A percentile compares a stretch with the other conserved stretches of the same genome.
These are phyloP conservation scores for Brienomyrus brachyistius DNA, from an alignment of 2,113 vertebrate genomes.

Conservation along the genomic window DNA sequence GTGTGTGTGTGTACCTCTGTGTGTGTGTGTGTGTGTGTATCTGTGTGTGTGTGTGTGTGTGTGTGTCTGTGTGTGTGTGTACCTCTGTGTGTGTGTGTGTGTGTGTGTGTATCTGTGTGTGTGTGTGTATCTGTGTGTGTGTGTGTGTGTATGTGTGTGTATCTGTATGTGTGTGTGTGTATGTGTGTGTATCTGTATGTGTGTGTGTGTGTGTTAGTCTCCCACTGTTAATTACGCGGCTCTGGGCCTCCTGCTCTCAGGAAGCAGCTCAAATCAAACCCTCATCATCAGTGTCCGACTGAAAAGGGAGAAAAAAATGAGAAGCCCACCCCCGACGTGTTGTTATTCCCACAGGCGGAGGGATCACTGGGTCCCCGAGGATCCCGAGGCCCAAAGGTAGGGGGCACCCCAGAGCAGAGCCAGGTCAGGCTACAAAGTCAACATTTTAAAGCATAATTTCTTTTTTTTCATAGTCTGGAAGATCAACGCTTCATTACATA, in stretches of 20 bases:
- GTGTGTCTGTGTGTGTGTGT: too few species aligned
- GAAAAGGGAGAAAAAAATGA: not conserved
- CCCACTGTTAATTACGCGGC: not conserved
- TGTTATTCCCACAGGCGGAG: slow-evolving; percentile 60
- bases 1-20: not conserved
- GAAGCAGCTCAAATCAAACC: slow-evolving; percentile 41
- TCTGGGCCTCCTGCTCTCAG: slow-evolving; percentile 10
- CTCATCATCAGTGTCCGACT: not conserved
- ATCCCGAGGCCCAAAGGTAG: slow-evolving; percentile 90
- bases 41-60: too few species aligned
- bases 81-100: too few species aligned
- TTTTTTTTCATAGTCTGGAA: not conserved
- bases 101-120: not conserved
- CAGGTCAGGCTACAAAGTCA: not conserved
- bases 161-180: not conserved
- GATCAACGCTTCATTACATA: not conserved
- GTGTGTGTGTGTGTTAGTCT: not conserved
- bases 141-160: not conserved
- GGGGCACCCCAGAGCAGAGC: not conserved
- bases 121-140: not conserved
- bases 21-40: too few species aligned
- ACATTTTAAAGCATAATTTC: not conserved
- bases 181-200: too few species aligned
- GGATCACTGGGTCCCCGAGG: slow-evolving; percentile 66
- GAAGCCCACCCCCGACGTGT: not conserved